Evolutionary conservation across 2,113 vertebrate genomes (phyloP).

Genomic region (Chitala chitala): DNA sequence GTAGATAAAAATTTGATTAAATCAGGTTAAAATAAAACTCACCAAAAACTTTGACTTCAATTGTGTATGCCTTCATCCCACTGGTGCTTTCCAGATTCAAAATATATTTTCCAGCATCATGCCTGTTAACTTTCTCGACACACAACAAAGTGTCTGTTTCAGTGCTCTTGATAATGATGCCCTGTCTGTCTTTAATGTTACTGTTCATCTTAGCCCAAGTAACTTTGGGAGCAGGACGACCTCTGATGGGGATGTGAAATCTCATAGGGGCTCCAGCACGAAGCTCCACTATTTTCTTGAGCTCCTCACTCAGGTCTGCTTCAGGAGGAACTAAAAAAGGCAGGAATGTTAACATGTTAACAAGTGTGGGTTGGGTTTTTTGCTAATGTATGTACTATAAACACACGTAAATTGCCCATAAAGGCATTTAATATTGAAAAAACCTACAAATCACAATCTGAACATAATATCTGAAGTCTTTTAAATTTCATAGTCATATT

Average conservation of each 20-base stretch:
- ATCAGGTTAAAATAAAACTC: constrained; percentile 48
- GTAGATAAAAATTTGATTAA: neutral
- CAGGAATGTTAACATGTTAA: constrained; percentile 20
- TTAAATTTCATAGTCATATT: too few relatives aligned
- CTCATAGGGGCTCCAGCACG: constrained; percentile 84
- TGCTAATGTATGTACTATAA: neutral
- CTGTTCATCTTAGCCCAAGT: constrained; percentile 90
- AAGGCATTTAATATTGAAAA: neutral
- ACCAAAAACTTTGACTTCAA: constrained; percentile 91
- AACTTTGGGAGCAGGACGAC: constrained; percentile 81
- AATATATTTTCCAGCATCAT: constrained; percentile 95
- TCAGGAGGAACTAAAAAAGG: constrained; percentile 79
- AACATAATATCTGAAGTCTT: neutral
- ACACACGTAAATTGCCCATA: neutral
- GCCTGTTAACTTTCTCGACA: constrained; percentile 90
- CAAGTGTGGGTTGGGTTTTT: neutral
- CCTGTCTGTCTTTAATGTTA: constrained; percentile 85
- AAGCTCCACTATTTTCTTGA: constrained; percentile 81
- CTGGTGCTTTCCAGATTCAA: constrained; percentile 80
- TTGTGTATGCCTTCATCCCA: constrained; percentile 89
- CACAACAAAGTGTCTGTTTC: constrained; percentile 76
- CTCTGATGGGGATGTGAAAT: constrained; percentile 83
- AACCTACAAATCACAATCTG: neutral
- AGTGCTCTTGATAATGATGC: constrained; percentile 82
- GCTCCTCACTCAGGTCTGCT: constrained; percentile 81